Evolutionary conservation across 2,797 vertebrate genomes (phyloP).

Genomic region (Rhinichthys osculus): DNA sequence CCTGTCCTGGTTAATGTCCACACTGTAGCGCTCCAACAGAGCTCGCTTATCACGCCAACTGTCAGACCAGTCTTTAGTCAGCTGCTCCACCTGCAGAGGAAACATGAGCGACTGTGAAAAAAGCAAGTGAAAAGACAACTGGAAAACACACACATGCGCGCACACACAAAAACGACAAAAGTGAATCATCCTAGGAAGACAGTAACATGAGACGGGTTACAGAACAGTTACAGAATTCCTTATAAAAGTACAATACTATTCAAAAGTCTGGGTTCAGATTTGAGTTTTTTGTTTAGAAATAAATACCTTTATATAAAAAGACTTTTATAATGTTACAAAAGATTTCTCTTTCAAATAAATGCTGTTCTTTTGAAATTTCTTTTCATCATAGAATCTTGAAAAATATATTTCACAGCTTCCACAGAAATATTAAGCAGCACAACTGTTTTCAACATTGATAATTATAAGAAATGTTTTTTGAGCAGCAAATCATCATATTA

Average conservation of each 20-base stretch:
- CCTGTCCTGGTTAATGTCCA: conserved; percentile 91
- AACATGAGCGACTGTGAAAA: not conserved
- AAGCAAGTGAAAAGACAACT: not conserved
- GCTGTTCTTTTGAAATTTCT: not conserved
- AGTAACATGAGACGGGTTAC: not conserved
- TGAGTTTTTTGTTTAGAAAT: not conserved
- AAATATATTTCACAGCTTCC: not conserved
- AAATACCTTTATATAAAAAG: not conserved
- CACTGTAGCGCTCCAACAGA: conserved; percentile 89
- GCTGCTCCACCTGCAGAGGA: conserved; percentile 85
- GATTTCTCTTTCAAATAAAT: not conserved
- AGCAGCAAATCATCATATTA: not conserved
- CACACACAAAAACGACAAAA: not conserved
- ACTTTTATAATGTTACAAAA: not conserved
- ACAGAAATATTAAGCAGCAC: not conserved
- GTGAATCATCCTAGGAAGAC: not conserved
- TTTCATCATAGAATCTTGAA: not conserved
- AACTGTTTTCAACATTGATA: not conserved
- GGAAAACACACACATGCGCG: not conserved
- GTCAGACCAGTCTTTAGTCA: conserved; percentile 93
- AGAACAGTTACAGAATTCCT: not conserved
- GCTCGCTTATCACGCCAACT: conserved; percentile 90
- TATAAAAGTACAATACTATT: not conserved
- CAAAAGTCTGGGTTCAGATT: not conserved
- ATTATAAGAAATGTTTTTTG: too few relatives aligned